Percentiles rank a stretch among this genome's conserved stretches.
These are phyloP conservation scores for Nerophis lumbriciformis DNA, from an alignment of 2,113 vertebrate genomes.

Conservation along the genomic window DNA sequence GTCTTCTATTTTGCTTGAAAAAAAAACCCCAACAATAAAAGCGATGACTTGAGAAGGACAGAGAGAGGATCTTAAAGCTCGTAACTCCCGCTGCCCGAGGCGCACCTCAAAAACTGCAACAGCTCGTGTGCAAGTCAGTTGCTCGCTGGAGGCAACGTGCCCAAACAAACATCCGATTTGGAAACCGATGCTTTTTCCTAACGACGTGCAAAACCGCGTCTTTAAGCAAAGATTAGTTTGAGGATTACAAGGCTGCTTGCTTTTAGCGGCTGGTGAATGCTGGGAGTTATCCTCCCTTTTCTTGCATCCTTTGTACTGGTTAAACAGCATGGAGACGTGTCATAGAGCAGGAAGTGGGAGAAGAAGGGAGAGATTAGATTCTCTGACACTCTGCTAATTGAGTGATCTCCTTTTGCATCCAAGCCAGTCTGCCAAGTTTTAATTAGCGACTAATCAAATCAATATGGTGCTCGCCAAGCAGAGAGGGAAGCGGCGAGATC, in stretches of 20 bases:
- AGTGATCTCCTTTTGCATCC: slow-evolving; percentile 74
- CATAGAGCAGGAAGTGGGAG: slow-evolving; percentile 40
- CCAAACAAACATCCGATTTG: slow-evolving; percentile 42
- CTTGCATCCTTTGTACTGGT: slow-evolving; percentile 53
- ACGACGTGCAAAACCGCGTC: slow-evolving; percentile 49
- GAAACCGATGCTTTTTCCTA: slow-evolving; percentile 39
- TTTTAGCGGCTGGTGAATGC: slow-evolving; percentile 48
- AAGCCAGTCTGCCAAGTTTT: slow-evolving; percentile 82
- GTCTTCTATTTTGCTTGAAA: slow-evolving; percentile 3
- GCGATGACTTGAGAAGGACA: slow-evolving; percentile 27
- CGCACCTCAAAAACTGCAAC: slow-evolving; percentile 24
- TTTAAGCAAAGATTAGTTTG: slow-evolving; percentile 66
- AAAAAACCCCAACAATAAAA: slow-evolving; percentile 17
- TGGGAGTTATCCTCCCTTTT: slow-evolving; percentile 41
- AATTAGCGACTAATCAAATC: slow-evolving; percentile 96
- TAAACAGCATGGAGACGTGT: slow-evolving; percentile 58
- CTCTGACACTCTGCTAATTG: slow-evolving; percentile 84
- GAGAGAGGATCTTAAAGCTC: slow-evolving; percentile 26
- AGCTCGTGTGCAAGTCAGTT: slow-evolving; percentile 27
- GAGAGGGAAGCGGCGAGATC: slow-evolving; percentile 39
- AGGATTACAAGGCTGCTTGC: slow-evolving; percentile 60
- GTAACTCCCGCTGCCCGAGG: slow-evolving; percentile 39
- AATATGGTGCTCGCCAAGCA: slow-evolving; percentile 75
- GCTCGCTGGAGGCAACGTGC: slow-evolving; percentile 25
- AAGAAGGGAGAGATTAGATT: slow-evolving; percentile 76